Conservation (phyloP, 2,888 invertebrate genomes). For the Lagria hirta region DNA sequence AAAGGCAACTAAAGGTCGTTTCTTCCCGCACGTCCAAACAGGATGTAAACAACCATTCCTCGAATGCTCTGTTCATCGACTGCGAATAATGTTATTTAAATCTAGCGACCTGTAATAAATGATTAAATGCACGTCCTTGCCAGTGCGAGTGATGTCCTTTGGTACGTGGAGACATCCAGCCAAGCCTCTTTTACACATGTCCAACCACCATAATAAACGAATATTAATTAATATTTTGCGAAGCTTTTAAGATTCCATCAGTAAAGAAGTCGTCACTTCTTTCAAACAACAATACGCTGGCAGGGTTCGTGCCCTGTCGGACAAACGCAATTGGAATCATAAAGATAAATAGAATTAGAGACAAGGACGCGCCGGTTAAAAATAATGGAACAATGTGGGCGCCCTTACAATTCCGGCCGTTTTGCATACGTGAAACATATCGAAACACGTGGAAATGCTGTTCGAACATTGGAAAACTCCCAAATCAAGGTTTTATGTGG, state of each 20-base stretch:
- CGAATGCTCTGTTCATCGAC: conserved; percentile 15
- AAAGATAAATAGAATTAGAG: conserved; percentile 21
- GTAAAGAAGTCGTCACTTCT: conserved; percentile 13
- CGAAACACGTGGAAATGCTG: conserved; percentile 6
- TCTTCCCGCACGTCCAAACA: conserved; percentile 13
- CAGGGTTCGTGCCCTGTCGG: neutral
- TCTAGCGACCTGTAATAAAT: conserved; percentile 31
- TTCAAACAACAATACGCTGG: conserved; percentile 7
- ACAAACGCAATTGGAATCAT: conserved; percentile 25
- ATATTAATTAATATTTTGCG: conserved; percentile 18
- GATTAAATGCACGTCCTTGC: conserved; percentile 38
- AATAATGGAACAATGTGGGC: conserved; percentile 25
- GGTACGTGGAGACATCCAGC: conserved; percentile 31
- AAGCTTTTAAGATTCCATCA: no score
- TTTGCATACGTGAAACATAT: conserved; percentile 19
- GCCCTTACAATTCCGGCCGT: conserved; percentile 22
- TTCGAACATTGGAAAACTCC: no score
- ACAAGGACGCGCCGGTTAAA: conserved; percentile 25
- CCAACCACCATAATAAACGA: conserved; percentile 16
- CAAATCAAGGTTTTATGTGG: no score
- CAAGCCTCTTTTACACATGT: conserved; percentile 14
- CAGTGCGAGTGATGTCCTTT: conserved; percentile 36
- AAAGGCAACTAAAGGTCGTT: no score
- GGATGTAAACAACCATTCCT: conserved; percentile 23
- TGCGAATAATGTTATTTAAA: conserved; percentile 23